These are phyloP conservation scores for Dipodomys spectabilis DNA, from an alignment of 2,113 vertebrate species.

Conservation along the genomic window DNA sequence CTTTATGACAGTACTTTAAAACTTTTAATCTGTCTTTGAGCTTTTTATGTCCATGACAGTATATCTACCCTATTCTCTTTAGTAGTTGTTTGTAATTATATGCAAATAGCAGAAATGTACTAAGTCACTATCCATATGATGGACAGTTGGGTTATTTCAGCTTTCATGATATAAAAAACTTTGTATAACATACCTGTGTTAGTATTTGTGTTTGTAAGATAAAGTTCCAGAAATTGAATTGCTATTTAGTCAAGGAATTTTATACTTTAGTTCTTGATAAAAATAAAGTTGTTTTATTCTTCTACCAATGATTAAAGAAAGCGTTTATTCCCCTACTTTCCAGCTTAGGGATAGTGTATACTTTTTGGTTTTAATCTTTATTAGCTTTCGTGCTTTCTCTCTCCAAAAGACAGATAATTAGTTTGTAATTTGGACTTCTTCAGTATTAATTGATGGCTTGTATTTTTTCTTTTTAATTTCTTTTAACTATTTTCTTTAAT, in stretches of 20 bases:
- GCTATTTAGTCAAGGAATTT: neutral
- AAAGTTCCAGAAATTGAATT: slow-evolving; percentile 1
- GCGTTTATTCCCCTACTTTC: neutral
- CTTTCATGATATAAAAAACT: neutral
- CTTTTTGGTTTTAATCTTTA: neutral
- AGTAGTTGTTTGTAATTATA: neutral
- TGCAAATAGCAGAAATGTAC: neutral
- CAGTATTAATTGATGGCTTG: neutral
- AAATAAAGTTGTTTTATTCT: slow-evolving; percentile 22
- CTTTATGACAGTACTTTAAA: slow-evolving; percentile 26
- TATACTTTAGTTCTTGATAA: neutral
- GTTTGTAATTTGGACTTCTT: neutral
- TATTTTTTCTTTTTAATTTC: neutral
- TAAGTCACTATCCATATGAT: neutral
- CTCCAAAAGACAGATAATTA: neutral
- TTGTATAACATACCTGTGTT: neutral
- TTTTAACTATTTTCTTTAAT: slow-evolving; percentile 3
- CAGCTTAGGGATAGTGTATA: neutral
- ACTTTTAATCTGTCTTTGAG: neutral
- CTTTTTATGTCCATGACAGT: slow-evolving; percentile 8
- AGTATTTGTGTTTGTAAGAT: neutral
- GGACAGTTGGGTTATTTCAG: neutral
- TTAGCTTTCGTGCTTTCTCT: neutral
- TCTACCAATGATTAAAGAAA: neutral
- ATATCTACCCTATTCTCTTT: neutral